Percentiles rank a stretch among this genome's conserved stretches.
These are phyloP conservation scores for Pristionchus maxplancki DNA, from an alignment of 2,888 invertebrate genomes.

Conservation along the genomic window DNA sequence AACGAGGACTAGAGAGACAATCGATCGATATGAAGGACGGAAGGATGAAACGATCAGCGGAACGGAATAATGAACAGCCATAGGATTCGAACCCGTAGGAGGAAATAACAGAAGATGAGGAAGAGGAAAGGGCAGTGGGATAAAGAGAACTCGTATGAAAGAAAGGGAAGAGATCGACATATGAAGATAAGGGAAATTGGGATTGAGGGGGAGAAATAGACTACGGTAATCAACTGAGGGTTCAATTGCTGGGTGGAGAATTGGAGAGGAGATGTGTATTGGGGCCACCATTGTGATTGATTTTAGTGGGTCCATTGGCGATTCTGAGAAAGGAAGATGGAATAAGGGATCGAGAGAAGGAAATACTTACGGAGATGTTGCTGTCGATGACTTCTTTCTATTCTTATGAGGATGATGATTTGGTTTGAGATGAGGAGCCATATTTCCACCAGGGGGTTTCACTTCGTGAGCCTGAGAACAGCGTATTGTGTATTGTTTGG, in stretches of 20 bases:
- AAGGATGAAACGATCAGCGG: neutral
- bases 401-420: constrained; percentile 60
- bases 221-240: neutral
- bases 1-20: constrained; percentile 17
- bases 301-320: constrained; percentile 32
- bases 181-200: neutral
- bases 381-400: constrained; percentile 65
- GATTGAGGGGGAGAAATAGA: neutral
- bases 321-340: neutral
- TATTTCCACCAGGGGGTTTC: constrained; percentile 64
- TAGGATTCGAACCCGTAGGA: neutral
- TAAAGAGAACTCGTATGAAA: constrained; percentile 13
- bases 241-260: constrained; percentile 3
- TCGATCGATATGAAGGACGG: constrained; percentile 30
- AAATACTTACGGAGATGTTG: neutral
- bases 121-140: constrained; percentile 10
- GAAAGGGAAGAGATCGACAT: constrained; percentile 5
- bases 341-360: neutral
- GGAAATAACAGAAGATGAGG: constrained; percentile 4
- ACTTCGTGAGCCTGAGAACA: constrained; percentile 67
- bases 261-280: constrained; percentile 30
- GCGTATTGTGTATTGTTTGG: neutral
- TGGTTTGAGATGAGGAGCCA: constrained; percentile 55
- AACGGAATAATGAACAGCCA: constrained; percentile 10
- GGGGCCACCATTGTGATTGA: constrained; percentile 47